Evolutionary conservation across 2,113 vertebrate genomes (phyloP).

Genomic region (Dolichallabes microphthalmus): DNA sequence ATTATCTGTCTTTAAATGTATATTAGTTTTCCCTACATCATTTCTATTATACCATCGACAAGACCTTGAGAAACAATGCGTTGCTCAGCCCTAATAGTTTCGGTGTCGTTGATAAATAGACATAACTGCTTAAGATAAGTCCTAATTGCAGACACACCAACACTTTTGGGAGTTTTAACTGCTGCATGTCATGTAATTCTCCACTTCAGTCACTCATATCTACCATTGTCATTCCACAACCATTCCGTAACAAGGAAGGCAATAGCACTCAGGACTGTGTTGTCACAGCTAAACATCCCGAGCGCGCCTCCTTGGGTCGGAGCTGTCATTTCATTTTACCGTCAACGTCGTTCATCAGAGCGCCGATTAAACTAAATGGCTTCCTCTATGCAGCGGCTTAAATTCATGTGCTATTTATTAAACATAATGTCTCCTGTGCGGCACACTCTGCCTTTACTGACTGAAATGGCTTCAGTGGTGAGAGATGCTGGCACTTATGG

Average conservation of each 20-base stretch:
- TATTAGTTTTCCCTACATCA: neutral
- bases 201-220: constrained; percentile 17
- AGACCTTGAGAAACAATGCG: neutral
- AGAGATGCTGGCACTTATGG: constrained; percentile 14
- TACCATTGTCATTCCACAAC: constrained; percentile 4
- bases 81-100: neutral
- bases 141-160: constrained; percentile 29
- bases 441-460: constrained; percentile 13
- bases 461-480: constrained; percentile 12
- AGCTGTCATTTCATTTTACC: constrained; percentile 58
- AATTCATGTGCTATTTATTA: constrained; percentile 53
- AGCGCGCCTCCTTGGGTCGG: constrained; percentile 53
- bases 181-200: constrained; percentile 6
- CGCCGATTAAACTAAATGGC: constrained; percentile 37
- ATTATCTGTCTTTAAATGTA: neutral
- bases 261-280: constrained; percentile 20
- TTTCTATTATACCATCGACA: neutral
- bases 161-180: constrained; percentile 24
- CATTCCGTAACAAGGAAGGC: constrained; percentile 37
- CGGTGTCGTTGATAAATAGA: neutral
- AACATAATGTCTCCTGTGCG: constrained; percentile 41
- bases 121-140: constrained; percentile 21
- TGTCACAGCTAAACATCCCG: constrained; percentile 34
- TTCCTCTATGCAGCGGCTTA: constrained; percentile 35
- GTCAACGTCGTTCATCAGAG: constrained; percentile 39